phyloP scores from a whole-genome alignment of 2,113 vertebrate species.

The Petroica traversi region DNA sequence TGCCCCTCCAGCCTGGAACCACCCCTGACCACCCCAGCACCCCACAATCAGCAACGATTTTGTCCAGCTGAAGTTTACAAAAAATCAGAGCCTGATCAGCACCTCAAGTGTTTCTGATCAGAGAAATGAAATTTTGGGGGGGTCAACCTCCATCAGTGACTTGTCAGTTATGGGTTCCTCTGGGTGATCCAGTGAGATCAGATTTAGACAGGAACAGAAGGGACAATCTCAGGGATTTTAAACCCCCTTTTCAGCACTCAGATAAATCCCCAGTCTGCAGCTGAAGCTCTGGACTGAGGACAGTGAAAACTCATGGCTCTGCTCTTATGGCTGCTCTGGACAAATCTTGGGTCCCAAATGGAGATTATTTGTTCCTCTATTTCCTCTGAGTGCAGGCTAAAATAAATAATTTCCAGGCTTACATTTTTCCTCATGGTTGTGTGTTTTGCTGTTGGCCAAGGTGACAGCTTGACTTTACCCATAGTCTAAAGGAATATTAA shows the following conservation, averaged over 20 bases:
- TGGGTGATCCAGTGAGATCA: neutral
- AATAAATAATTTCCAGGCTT: neutral
- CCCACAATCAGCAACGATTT: no score
- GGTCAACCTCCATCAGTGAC: neutral
- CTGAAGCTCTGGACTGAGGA: neutral
- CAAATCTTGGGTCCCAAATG: neutral
- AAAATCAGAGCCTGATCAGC: neutral
- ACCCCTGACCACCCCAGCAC: neutral
- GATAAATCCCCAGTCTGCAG: neutral
- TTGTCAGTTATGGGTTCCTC: neutral
- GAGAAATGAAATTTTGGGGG: accelerated
- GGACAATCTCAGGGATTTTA: neutral
- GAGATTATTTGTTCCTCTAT: neutral
- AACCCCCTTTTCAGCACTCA: neutral
- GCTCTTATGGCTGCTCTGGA: neutral
- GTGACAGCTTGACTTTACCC: neutral
- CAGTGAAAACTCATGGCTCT: neutral
- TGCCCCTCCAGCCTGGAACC: neutral
- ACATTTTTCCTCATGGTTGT: neutral
- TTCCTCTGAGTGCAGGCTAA: neutral
- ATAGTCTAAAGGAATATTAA: neutral
- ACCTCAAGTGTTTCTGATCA: neutral
- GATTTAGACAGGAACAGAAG: neutral
- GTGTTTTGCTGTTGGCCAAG: neutral
- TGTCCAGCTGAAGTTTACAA: neutral